Conservation (phyloP, 1,140 invertebrate genomes). For the Euwallacea similis region DNA sequence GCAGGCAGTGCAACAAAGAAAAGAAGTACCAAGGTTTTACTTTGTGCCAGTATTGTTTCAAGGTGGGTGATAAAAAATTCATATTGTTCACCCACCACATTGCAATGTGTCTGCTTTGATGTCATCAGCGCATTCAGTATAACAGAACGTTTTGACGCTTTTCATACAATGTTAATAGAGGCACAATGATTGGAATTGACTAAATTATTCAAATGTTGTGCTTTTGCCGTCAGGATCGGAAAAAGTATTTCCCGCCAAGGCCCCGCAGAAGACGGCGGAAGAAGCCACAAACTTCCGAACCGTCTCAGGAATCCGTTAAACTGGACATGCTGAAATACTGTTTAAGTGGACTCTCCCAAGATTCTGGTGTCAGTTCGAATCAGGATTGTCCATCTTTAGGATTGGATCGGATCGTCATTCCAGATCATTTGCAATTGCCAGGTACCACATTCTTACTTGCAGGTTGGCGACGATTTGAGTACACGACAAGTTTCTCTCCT, state of each 20-base stretch:
- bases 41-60: constrained; percentile 38
- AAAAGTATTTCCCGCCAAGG: constrained; percentile 65
- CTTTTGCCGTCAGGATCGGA: constrained; percentile 58
- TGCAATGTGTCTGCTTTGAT: not conserved
- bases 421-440: constrained; percentile 39
- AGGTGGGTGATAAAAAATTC: constrained; percentile 28
- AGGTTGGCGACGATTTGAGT: not conserved
- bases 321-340: constrained; percentile 46
- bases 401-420: constrained; percentile 46
- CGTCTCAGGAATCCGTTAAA: constrained; percentile 36
- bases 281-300: constrained; percentile 35
- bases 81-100: not conserved
- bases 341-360: constrained; percentile 45
- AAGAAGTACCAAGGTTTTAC: constrained; percentile 41
- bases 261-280: constrained; percentile 57
- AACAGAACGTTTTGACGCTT: not conserved
- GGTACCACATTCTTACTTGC: constrained; percentile 6
- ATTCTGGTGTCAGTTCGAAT: constrained; percentile 45
- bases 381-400: constrained; percentile 44
- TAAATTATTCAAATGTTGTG: constrained; percentile 26
- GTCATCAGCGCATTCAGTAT: not conserved
- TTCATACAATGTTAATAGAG: no score
- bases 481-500: not conserved
- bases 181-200: no score
- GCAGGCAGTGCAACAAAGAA: constrained; percentile 42